Evolutionary conservation across 2,888 invertebrate species (phyloP).

Genomic region (Lepidonotus clava): DNA sequence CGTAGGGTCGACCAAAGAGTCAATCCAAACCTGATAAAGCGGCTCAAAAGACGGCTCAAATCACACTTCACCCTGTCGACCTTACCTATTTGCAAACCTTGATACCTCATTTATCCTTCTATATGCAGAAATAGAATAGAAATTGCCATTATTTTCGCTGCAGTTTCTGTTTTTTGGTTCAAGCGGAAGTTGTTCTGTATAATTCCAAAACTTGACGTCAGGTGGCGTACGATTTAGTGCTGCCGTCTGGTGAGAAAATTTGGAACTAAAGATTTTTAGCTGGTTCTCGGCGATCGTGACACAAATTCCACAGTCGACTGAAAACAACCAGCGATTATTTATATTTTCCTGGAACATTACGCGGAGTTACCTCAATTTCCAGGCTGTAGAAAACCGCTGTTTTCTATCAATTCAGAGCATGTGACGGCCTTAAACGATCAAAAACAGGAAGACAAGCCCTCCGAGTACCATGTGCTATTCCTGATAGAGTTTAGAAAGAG

Average conservation of each 20-base stretch:
- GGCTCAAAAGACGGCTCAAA: too few relatives aligned
- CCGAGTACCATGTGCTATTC: background rate
- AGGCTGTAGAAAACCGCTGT: background rate
- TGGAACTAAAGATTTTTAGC: background rate
- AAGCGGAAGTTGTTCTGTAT: background rate
- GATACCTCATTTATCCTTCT: too few relatives aligned
- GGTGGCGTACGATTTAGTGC: background rate
- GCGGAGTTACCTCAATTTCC: too few relatives aligned
- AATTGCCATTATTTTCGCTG: too few relatives aligned
- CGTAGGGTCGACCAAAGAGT: too few relatives aligned
- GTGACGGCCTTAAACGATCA: background rate
- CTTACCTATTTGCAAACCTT: too few relatives aligned
- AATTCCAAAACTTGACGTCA: background rate
- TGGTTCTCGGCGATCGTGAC: background rate
- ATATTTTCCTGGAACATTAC: background rate
- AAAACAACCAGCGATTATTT: conserved; percentile 25
- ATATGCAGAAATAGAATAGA: too few relatives aligned
- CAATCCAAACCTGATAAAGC: too few relatives aligned
- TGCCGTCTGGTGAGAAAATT: background rate
- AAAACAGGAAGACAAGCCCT: background rate
- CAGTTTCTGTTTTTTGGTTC: too few relatives aligned
- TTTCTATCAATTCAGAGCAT: background rate
- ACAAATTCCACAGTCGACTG: background rate
- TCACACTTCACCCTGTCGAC: too few relatives aligned
- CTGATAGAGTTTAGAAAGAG: background rate